Evolutionary conservation across 2,797 vertebrate species (phyloP).

Genomic region (Rhynchotus rufescens): DNA sequence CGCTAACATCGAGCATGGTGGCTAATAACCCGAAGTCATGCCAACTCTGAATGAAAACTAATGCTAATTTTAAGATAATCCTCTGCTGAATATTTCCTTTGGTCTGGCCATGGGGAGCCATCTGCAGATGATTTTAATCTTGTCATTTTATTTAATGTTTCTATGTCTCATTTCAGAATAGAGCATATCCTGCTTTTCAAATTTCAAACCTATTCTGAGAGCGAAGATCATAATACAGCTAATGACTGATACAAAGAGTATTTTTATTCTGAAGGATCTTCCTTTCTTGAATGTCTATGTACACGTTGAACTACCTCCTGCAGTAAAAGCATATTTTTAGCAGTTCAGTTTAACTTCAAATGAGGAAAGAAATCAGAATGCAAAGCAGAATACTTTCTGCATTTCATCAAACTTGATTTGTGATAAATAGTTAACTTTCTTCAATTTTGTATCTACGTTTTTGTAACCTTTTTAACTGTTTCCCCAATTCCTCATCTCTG

Average conservation of each 20-base stretch:
- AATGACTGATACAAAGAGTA: background rate
- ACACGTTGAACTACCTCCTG: background rate
- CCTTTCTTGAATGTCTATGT: slow-evolving; percentile 14
- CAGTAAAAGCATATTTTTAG: slow-evolving; percentile 10
- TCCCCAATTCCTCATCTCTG: background rate
- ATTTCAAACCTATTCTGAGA: background rate
- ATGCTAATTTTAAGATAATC: slow-evolving; percentile 32
- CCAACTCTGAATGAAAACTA: slow-evolving; percentile 27
- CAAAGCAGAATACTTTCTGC: slow-evolving; percentile 21
- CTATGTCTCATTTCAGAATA: background rate
- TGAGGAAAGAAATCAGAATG: slow-evolving; percentile 25
- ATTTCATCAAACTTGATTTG: slow-evolving; percentile 37
- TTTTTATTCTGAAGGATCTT: background rate
- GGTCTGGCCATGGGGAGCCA: slow-evolving; percentile 2
- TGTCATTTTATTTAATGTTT: slow-evolving; percentile 41
- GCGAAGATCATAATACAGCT: background rate
- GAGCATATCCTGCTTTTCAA: background rate
- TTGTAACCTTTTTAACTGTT: slow-evolving; percentile 28
- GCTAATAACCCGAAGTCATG: background rate
- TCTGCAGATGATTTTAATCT: slow-evolving; percentile 35
- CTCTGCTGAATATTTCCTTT: background rate
- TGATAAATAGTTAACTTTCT: background rate
- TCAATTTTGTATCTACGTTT: background rate
- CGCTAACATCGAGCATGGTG: background rate
- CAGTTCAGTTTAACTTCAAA: slow-evolving; percentile 25